phyloP scores from a whole-genome alignment of 2,113 vertebrate species.

The Coregonus clupeaformis region DNA sequence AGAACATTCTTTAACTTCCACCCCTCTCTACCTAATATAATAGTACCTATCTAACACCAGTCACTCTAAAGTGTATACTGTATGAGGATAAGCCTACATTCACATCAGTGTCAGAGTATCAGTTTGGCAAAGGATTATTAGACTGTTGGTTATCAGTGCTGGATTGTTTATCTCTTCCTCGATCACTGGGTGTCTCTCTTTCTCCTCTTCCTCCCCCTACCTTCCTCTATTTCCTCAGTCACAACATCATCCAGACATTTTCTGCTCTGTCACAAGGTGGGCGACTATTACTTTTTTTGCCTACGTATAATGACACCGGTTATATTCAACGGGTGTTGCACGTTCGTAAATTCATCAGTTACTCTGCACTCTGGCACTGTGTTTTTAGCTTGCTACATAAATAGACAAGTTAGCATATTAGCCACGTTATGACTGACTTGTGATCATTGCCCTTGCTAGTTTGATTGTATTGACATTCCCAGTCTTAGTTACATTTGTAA shows the following conservation, averaged over 20 bases:
- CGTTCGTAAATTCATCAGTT: no score
- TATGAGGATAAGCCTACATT: not conserved
- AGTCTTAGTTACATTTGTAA: no score
- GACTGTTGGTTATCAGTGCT: not conserved
- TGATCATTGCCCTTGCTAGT: no score
- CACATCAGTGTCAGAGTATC: no score
- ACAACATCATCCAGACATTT: not conserved
- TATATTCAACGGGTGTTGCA: no score
- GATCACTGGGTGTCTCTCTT: not conserved
- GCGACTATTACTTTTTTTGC: not conserved
- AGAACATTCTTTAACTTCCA: not conserved
- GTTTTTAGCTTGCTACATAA: no score
- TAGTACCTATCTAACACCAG: not conserved
- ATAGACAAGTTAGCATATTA: no score
- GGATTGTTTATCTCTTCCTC: not conserved
- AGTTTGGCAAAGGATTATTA: not conserved
- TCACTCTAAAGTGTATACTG: not conserved
- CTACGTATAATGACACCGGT: no score
- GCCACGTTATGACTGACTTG: no score
- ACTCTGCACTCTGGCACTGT: no score
- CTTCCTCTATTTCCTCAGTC: not conserved
- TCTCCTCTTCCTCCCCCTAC: conserved; percentile 4
- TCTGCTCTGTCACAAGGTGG: conserved; percentile 17
- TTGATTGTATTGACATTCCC: no score
- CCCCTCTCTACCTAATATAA: not conserved